phyloP scores from a whole-genome alignment of 2,113 vertebrate species.

The Cebidichthys violaceus region DNA sequence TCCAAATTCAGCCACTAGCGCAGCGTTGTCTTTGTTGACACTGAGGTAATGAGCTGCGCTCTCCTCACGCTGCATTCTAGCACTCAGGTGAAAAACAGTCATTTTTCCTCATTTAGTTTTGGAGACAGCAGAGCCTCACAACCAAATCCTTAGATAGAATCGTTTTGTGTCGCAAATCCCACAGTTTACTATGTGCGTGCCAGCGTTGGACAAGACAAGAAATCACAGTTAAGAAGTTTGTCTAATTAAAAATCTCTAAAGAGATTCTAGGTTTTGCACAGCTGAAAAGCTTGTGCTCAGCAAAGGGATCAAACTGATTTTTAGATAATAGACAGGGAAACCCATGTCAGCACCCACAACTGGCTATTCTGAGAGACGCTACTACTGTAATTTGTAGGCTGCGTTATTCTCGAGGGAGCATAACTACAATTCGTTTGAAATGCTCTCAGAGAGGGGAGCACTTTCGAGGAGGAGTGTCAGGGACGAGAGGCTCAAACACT shows the following conservation, averaged over 20 bases:
- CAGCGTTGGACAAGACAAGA: not conserved
- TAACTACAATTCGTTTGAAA: constrained; percentile 10
- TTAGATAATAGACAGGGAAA: constrained; percentile 1
- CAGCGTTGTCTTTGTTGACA: not conserved
- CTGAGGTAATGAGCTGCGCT: not conserved
- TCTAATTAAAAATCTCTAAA: not conserved
- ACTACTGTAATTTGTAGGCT: constrained; percentile 1
- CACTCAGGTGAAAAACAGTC: constrained; percentile 11
- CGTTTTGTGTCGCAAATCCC: not conserved
- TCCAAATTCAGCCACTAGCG: not conserved
- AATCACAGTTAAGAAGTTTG: not conserved
- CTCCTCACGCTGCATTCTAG: not conserved
- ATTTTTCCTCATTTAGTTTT: not conserved
- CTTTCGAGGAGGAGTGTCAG: not conserved
- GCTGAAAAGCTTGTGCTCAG: not conserved
- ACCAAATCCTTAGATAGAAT: not conserved
- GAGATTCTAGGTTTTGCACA: not conserved
- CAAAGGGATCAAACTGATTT: not conserved
- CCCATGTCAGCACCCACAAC: not conserved
- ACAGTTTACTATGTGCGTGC: not conserved
- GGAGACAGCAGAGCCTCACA: not conserved
- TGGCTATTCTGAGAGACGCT: constrained; percentile 1
- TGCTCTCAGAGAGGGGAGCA: not conserved
- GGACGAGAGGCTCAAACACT: not conserved
- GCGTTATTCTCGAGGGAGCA: constrained; percentile 7